Conservation (phyloP, 1,140 invertebrate genomes). For the Drepana arcuata region DNA sequence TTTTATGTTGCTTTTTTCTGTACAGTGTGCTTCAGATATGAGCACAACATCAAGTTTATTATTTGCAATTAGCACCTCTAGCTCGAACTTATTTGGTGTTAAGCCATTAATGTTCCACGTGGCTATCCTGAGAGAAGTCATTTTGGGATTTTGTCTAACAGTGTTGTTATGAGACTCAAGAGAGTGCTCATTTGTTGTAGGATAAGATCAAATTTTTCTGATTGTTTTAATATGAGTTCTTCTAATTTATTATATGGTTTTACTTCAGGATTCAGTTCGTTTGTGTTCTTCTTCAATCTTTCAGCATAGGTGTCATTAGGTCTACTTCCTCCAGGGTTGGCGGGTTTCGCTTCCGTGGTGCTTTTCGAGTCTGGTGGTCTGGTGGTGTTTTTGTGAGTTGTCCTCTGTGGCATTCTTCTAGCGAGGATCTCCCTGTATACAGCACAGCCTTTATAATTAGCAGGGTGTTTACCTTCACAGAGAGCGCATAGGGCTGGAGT, state of each 20-base stretch:
- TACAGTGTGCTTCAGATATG: constrained; percentile 18
- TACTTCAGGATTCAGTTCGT: too few species aligned
- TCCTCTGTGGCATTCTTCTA: background rate
- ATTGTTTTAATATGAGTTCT: too few species aligned
- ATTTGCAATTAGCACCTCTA: constrained; percentile 4
- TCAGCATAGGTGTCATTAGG: too few species aligned
- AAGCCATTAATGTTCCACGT: too few species aligned
- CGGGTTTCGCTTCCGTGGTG: too few species aligned
- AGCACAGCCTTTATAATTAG: constrained; percentile 3
- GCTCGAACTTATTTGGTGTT: constrained; percentile 11
- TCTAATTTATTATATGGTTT: too few species aligned
- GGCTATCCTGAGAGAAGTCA: constrained; percentile 6
- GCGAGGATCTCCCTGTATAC: background rate
- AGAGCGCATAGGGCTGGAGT: constrained; percentile 8
- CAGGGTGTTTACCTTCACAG: constrained; percentile 7
- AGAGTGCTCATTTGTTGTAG: constrained; percentile 19
- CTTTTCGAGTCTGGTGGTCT: too few species aligned
- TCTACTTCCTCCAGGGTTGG: too few species aligned
- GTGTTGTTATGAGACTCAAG: constrained; percentile 14
- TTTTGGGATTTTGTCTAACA: constrained; percentile 7
- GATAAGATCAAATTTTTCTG: too few species aligned
- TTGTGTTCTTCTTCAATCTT: too few species aligned
- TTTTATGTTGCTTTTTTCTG: constrained; percentile 6
- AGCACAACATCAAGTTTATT: constrained; percentile 18
- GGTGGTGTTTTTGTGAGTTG: background rate